Evolutionary conservation across 2,113 vertebrate species (phyloP), one percentile per base, ranked within the genome.

Genomic region (Peromyscus californicus): DNA sequence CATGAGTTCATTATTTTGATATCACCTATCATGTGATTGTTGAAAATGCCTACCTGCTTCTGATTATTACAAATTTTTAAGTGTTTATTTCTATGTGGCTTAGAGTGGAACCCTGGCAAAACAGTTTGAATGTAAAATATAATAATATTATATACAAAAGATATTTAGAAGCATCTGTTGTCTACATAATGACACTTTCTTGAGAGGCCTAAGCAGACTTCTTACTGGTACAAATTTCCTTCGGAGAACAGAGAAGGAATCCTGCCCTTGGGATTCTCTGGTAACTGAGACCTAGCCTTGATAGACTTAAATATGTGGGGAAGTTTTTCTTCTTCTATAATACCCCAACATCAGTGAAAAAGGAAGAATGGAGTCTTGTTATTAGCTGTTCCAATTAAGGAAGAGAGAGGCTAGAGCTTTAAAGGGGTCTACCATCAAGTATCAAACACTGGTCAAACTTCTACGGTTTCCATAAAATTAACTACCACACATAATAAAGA

Each of bases 1-100:
- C 89, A 17, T 54, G n/a, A 89, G 88, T 36, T 70, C 57, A 45
- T 45, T 63, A 86, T 86, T 91, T 83, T 88, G 39, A 90, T 1
- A 72, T 91, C 5, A 89, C 65, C 19, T 51, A 45, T 82, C 79
- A 91, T 90, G 19, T 51, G 69, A 42, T 80, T 92, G 78, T 70
- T 72, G 85, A 76, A 90, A 94, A 96, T 72, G 0, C n/a, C 31
- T 89, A 51, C 7, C 29, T 70, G 57, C 13, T 39, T 93, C 31
- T 75, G 31, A 11, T 74, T 69, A 74, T 13, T 29, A 31, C 8
- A 70, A 19, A 45, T 45, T 61, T 83, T 89, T 63, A 70, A 45
- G 39, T 45, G 75, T 87, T 80, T 92, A 1, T 61, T 26, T 92
- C 26, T 13, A 0, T 65, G 0, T 67, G 85, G 36, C 89, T 48